Conservation (phyloP, 53 echinoderm and acorn worm genomes). For the Patiria pectinifera region DNA sequence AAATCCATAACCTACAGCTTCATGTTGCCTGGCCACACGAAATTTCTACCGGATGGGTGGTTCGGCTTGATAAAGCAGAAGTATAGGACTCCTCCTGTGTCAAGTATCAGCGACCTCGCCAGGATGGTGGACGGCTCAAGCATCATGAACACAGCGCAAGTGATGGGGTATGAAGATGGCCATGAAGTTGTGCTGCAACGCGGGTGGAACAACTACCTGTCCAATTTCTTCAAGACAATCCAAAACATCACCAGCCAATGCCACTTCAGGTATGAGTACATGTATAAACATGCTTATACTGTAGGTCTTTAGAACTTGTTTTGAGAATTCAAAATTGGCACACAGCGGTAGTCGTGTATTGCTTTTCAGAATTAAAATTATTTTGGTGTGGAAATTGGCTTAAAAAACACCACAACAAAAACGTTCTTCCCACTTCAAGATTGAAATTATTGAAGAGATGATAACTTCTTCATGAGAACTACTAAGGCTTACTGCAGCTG, state of each 20-base stretch:
- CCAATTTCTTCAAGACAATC: conserved; percentile 13
- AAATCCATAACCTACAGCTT: conserved; percentile 4
- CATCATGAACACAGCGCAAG: conserved; percentile 11
- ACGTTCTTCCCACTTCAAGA: no score
- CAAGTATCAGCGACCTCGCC: conserved; percentile 45
- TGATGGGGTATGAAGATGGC: conserved; percentile 21
- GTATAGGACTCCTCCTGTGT: conserved; percentile 16
- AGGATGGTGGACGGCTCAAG: conserved; percentile 22
- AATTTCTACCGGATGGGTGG: conserved; percentile 28
- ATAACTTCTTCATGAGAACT: no score
- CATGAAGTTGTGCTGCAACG: neutral
- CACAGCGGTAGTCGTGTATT: no score
- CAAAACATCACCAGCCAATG: conserved; percentile 17
- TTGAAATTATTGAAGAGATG: no score
- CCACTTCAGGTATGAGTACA: neutral
- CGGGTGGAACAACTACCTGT: conserved; percentile 9
- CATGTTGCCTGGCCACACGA: neutral
- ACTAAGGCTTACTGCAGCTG: no score
- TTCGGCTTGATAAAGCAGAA: conserved; percentile 30
- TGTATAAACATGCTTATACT: no score
- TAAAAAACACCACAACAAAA: no score
- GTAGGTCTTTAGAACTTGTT: no score
- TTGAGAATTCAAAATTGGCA: no score
- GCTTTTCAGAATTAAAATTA: no score
- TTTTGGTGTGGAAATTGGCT: no score